Evolutionary conservation across 2,888 invertebrate genomes (phyloP).

Genomic region (Acleris laterana): DNA sequence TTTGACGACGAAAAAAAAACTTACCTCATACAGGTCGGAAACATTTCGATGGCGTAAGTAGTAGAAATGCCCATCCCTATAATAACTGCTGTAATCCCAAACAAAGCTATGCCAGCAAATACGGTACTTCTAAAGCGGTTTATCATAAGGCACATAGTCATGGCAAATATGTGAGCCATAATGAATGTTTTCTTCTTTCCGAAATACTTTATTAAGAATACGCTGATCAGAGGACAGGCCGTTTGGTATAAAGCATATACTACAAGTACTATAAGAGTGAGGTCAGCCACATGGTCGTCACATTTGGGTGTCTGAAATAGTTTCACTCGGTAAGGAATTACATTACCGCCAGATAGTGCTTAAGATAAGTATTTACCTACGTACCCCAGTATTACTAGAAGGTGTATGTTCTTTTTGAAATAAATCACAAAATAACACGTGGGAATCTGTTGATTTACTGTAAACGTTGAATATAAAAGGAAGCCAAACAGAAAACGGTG

Average conservation of each 20-base stretch:
- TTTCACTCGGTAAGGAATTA: neutral
- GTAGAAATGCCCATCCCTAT: constrained; percentile 1
- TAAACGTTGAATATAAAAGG: too few species aligned
- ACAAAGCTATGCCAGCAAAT: neutral
- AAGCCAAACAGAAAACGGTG: too few species aligned
- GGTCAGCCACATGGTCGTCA: constrained; percentile 13
- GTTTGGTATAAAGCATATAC: constrained; percentile 2
- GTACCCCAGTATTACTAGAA: too few species aligned
- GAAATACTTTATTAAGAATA: constrained; percentile 2
- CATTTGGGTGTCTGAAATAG: constrained; percentile 8
- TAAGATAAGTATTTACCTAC: too few species aligned
- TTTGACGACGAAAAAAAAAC: neutral
- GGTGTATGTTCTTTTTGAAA: too few species aligned
- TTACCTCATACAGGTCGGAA: too few species aligned
- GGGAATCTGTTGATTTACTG: too few species aligned
- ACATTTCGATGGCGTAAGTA: too few species aligned
- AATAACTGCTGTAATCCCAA: constrained; percentile 4
- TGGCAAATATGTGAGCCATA: neutral
- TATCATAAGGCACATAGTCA: neutral
- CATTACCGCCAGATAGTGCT: too few species aligned
- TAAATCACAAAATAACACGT: too few species aligned
- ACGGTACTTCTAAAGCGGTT: neutral
- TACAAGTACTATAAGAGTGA: neutral
- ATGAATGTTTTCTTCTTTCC: constrained; percentile 20
- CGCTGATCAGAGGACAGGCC: neutral